phyloP scores from a whole-genome alignment of 2,888 invertebrate species.

The Gasteruption jaculator region DNA sequence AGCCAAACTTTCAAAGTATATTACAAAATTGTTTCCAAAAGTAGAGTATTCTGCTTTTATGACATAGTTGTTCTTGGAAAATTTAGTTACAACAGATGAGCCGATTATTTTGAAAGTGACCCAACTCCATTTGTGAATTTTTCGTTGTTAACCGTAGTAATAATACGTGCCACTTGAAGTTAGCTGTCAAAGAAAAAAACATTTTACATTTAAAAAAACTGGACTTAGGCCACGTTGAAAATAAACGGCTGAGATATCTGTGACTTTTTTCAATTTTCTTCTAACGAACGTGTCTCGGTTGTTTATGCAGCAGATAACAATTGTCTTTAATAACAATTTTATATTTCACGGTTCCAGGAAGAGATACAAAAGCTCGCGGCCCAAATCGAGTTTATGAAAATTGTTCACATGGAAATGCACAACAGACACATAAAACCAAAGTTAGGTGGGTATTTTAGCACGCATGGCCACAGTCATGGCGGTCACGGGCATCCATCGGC shows the following conservation, averaged over 20 bases:
- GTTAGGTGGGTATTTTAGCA: conserved; percentile 76
- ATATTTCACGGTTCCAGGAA: conserved; percentile 69
- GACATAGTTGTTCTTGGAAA: too few relatives aligned
- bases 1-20: too few relatives aligned
- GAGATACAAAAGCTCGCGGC: conserved; percentile 88
- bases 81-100: too few relatives aligned
- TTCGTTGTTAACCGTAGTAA: too few relatives aligned
- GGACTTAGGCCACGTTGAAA: too few relatives aligned
- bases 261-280: conserved; percentile 10
- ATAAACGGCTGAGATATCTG: not conserved
- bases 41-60: too few relatives aligned
- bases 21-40: too few relatives aligned
- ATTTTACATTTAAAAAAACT: too few relatives aligned
- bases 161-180: too few relatives aligned
- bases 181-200: too few relatives aligned
- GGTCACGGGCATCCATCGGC: conserved; percentile 33
- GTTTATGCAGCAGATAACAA: conserved; percentile 1
- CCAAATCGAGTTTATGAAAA: conserved; percentile 91
- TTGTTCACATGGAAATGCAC: conserved; percentile 90
- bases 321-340: conserved; percentile 3
- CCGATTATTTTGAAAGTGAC: too few relatives aligned
- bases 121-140: too few relatives aligned
- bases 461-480: conserved; percentile 40
- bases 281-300: conserved; percentile 2
- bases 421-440: conserved; percentile 84